Evolutionary conservation across 2,113 vertebrate species (phyloP).

Genomic region (Pavo muticus): DNA sequence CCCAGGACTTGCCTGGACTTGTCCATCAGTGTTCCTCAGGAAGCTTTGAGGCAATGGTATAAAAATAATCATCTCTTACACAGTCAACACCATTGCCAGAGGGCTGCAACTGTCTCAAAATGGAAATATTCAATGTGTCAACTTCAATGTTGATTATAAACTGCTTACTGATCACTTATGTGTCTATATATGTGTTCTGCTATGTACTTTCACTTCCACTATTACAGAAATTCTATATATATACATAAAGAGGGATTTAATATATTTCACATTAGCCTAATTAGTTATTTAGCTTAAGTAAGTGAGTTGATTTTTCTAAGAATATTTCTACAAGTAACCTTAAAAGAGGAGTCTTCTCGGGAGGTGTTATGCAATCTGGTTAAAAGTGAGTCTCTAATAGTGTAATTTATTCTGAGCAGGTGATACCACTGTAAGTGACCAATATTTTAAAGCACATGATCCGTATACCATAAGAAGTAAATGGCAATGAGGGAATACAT

Average conservation of each 20-base stretch:
- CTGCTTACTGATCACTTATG: background rate
- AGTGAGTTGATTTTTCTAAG: background rate
- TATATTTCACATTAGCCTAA: background rate
- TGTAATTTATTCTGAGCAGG: background rate
- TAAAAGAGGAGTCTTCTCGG: background rate
- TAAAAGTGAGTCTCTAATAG: background rate
- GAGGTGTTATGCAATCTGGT: background rate
- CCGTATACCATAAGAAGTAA: background rate
- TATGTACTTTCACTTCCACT: background rate
- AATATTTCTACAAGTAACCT: background rate
- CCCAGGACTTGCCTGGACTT: too few species aligned
- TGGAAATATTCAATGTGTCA: background rate
- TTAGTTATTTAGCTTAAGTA: too few species aligned
- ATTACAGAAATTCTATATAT: background rate
- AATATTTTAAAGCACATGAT: background rate
- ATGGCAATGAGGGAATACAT: background rate
- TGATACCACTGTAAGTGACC: background rate
- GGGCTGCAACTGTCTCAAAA: background rate
- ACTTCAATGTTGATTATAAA: background rate
- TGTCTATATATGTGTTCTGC: background rate
- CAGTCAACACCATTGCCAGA: background rate
- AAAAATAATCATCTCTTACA: too few species aligned
- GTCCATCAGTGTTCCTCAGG: too few species aligned
- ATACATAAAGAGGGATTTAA: background rate
- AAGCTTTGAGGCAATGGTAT: too few species aligned